Percentiles rank a stretch among this genome's conserved stretches.
phyloP scores from a whole-genome alignment of 2,888 invertebrate genomes.

The Amblyjoppa proteus region DNA sequence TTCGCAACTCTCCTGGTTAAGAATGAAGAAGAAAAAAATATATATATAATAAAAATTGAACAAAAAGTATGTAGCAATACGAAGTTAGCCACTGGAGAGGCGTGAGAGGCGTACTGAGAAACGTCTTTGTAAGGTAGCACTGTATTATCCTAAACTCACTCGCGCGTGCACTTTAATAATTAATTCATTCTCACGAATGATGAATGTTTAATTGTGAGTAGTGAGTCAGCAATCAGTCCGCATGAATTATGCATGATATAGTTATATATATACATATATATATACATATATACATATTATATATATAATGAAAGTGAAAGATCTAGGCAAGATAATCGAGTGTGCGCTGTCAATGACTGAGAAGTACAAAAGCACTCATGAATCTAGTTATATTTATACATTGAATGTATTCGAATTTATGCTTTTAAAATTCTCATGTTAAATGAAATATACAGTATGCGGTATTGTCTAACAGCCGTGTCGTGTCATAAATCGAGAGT shows the following conservation, averaged over 20 bases:
- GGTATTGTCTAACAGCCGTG: constrained; percentile 62
- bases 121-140: constrained; percentile 29
- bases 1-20: constrained; percentile 4
- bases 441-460: constrained; percentile 73
- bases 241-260: constrained; percentile 52
- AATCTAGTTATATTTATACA: constrained; percentile 82
- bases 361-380: constrained; percentile 82
- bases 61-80: constrained; percentile 59
- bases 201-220: constrained; percentile 45
- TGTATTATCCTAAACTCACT: constrained; percentile 50
- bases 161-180: constrained; percentile 38
- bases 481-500: neutral
- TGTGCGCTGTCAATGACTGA: constrained; percentile 82
- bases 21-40: constrained; percentile 29
- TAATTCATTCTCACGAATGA: constrained; percentile 45
- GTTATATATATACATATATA: constrained; percentile 35
- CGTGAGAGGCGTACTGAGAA: constrained; percentile 22
- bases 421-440: constrained; percentile 80
- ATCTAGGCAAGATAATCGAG: constrained; percentile 72
- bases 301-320: constrained; percentile 51
- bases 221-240: constrained; percentile 37
- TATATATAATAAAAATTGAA: constrained; percentile 28
- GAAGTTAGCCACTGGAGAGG: constrained; percentile 35
- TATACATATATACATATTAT: constrained; percentile 19
- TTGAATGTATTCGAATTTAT: constrained; percentile 79